phyloP scores from a whole-genome alignment of 2,797 vertebrate species.

The Catharus ustulatus region DNA sequence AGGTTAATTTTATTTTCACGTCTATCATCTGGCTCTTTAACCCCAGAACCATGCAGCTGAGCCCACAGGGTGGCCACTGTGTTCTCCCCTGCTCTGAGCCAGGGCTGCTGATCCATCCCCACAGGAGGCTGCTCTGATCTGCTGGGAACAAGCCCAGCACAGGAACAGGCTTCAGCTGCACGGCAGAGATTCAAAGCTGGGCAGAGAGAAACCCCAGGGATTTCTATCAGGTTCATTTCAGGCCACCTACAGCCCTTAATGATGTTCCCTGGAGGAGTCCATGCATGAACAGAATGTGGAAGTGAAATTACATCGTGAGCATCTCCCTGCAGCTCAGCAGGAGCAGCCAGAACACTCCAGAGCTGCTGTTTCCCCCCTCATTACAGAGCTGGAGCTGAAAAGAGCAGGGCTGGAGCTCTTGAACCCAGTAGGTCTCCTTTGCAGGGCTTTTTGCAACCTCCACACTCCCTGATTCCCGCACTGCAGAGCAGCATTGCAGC shows the following conservation, averaged over 20 bases:
- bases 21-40: background rate
- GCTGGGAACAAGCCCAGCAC: background rate
- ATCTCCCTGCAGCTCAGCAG: background rate
- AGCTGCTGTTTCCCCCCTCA: background rate
- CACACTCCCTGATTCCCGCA: background rate
- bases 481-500: slow-evolving; percentile 12
- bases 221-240: background rate
- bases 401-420: background rate
- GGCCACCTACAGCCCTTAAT: background rate
- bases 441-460: background rate
- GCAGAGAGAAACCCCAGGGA: background rate
- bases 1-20: background rate
- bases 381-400: background rate
- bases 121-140: background rate
- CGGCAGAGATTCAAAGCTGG: background rate
- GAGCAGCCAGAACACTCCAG: background rate
- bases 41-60: background rate
- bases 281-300: background rate
- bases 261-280: background rate
- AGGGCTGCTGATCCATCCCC: background rate
- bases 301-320: background rate
- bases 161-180: background rate
- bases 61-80: no score
- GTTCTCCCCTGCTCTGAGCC: background rate
- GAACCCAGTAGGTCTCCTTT: background rate